phyloP scores from a whole-genome alignment of 30 jellyfish, hydroid and myxozoan genomes.

The Mastigias papua region DNA sequence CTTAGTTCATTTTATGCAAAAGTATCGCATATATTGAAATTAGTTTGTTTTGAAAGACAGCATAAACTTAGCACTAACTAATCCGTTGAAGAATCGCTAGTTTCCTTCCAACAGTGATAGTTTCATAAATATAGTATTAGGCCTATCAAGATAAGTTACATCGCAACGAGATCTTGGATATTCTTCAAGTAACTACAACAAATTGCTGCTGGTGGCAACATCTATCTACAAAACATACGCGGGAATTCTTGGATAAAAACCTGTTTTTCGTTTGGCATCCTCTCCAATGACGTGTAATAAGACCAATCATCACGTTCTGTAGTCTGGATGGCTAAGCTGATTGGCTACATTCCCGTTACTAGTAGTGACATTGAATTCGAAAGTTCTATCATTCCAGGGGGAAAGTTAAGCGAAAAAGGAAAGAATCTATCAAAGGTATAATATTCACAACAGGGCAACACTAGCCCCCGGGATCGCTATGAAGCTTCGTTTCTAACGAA shows the following conservation, averaged over 20 bases:
- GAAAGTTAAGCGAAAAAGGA: background rate
- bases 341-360: slow-evolving; percentile 17
- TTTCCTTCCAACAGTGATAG: background rate
- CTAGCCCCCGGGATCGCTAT: slow-evolving; percentile 23
- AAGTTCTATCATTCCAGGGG: slow-evolving; percentile 20
- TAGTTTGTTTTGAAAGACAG: too few relatives aligned
- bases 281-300: slow-evolving; percentile 33
- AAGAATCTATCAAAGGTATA: background rate
- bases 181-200: slow-evolving; percentile 6
- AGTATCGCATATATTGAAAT: too few relatives aligned
- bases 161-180: background rate
- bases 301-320: slow-evolving; percentile 16
- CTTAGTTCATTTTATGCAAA: too few relatives aligned
- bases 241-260: slow-evolving; percentile 13
- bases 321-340: background rate
- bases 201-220: slow-evolving; percentile 74
- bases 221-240: slow-evolving; percentile 3
- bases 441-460: background rate
- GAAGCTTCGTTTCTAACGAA: slow-evolving; percentile 40
- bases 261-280: slow-evolving; percentile 49
- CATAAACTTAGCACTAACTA: too few relatives aligned
- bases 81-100: too few relatives aligned
- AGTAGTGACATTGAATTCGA: slow-evolving; percentile 6
- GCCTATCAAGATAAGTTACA: background rate
- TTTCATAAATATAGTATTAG: background rate